Conservation (phyloP, 2,888 invertebrate species). For the Erpobdella octoculata region DNA sequence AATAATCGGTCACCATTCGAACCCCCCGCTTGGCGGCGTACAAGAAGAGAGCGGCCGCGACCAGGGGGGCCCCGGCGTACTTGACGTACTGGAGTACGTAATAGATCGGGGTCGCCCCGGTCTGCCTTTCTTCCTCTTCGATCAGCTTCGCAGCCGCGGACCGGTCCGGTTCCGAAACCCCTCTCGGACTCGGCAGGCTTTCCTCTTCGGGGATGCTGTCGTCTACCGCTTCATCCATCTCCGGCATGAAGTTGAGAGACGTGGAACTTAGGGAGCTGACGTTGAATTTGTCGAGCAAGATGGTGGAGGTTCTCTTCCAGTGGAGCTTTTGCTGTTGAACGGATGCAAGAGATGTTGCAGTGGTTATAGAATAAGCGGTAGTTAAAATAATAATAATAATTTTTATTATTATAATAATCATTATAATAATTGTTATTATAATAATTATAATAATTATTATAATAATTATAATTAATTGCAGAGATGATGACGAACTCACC, state of each 20-base stretch:
- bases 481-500: neutral
- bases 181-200: neutral
- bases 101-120: slow-evolving; percentile 45
- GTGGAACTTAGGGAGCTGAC: slow-evolving; percentile 20
- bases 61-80: slow-evolving; percentile 60
- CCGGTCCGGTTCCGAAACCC: too few species aligned
- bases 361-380: neutral
- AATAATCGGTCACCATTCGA: slow-evolving; percentile 67
- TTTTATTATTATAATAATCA: neutral
- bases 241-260: slow-evolving; percentile 17
- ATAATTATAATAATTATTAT: neutral
- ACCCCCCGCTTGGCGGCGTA: slow-evolving; percentile 65
- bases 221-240: slow-evolving; percentile 8
- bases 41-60: slow-evolving; percentile 60
- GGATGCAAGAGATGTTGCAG: neutral
- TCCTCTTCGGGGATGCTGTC: neutral
- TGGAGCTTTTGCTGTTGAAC: too few species aligned
- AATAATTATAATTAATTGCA: neutral
- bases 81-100: slow-evolving; percentile 65
- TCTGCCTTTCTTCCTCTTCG: slow-evolving; percentile 48
- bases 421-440: neutral
- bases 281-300: neutral
- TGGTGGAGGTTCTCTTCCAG: too few species aligned
- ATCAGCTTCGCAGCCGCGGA: slow-evolving; percentile 41
- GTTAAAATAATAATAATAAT: neutral